Evolutionary conservation across 2,797 vertebrate genomes (phyloP).

Genomic region (Gymnodraco acuticeps): DNA sequence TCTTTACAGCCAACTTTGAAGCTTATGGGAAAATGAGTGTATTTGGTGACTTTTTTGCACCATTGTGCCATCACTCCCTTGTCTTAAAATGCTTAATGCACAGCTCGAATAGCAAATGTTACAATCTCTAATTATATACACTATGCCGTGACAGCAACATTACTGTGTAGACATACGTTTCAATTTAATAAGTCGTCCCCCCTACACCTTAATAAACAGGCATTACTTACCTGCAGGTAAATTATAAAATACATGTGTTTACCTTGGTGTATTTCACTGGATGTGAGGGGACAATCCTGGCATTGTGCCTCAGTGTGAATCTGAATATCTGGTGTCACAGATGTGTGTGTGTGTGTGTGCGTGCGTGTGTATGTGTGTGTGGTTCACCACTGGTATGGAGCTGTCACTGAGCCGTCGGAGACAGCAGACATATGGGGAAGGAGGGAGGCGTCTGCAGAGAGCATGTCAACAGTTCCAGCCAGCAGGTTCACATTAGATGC

Average conservation of each 20-base stretch:
- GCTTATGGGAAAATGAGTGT: too few species aligned
- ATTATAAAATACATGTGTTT: not conserved
- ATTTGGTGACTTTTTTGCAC: too few species aligned
- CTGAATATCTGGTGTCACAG: constrained; percentile 20
- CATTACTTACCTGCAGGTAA: constrained; percentile 5
- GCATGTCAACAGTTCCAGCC: constrained; percentile 58
- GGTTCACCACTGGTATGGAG: constrained; percentile 55
- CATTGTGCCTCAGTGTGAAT: constrained; percentile 5
- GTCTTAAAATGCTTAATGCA: not conserved
- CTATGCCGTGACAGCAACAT: not conserved
- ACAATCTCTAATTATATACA: not conserved
- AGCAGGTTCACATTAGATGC: constrained; percentile 65
- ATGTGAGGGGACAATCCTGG: constrained; percentile 23
- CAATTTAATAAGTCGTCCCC: not conserved
- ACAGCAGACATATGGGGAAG: constrained; percentile 65
- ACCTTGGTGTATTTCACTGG: not conserved
- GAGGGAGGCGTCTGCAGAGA: constrained; percentile 55
- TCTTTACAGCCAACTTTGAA: too few species aligned
- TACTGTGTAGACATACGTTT: not conserved
- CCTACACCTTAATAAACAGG: not conserved
- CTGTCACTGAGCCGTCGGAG: constrained; percentile 58
- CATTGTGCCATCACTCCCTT: too few species aligned
- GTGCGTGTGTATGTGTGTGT: constrained; percentile 19
- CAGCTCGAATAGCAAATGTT: too few species aligned
- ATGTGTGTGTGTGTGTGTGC: not conserved